Evolutionary conservation across 1,140 invertebrate genomes (phyloP).

Genomic region (Caenorhabditis inopinata): DNA sequence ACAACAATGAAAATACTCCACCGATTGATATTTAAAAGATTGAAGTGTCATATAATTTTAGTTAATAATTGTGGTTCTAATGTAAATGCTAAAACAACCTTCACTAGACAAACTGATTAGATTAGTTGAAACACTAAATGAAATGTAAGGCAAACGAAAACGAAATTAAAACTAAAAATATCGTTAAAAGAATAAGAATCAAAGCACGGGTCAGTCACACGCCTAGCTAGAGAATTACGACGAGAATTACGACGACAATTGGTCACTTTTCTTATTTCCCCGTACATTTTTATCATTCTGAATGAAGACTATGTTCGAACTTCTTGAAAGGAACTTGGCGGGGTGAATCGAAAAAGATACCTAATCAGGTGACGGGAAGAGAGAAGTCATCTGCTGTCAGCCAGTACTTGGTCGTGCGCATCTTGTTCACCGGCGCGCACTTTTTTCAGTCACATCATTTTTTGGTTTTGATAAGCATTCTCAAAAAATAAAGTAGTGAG

Average conservation of each 20-base stretch:
- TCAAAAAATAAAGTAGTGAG: not conserved
- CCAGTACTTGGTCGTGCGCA: not conserved
- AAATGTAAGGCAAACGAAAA: constrained; percentile 18
- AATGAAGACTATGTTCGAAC: constrained; percentile 10
- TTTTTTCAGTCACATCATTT: not conserved
- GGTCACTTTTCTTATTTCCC: not conserved
- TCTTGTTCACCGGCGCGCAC: not conserved
- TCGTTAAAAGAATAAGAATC: not conserved
- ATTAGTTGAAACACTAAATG: not conserved
- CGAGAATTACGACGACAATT: not conserved
- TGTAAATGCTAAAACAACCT: no score
- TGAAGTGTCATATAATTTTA: no score
- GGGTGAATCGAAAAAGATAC: constrained; percentile 9
- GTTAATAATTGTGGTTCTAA: no score
- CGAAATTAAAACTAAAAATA: constrained; percentile 19
- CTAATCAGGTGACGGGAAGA: constrained; percentile 2
- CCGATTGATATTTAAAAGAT: no score
- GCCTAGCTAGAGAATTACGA: constrained; percentile 4
- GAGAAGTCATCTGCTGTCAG: not conserved
- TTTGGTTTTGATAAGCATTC: not conserved
- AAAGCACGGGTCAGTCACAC: not conserved
- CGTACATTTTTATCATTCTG: not conserved
- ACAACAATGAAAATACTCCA: no score
- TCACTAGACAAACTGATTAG: no score
- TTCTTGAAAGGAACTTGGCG: not conserved